Base-by-base conservation (phyloP, 1,140 invertebrate species). In the Drosophila dunni region DNA sequence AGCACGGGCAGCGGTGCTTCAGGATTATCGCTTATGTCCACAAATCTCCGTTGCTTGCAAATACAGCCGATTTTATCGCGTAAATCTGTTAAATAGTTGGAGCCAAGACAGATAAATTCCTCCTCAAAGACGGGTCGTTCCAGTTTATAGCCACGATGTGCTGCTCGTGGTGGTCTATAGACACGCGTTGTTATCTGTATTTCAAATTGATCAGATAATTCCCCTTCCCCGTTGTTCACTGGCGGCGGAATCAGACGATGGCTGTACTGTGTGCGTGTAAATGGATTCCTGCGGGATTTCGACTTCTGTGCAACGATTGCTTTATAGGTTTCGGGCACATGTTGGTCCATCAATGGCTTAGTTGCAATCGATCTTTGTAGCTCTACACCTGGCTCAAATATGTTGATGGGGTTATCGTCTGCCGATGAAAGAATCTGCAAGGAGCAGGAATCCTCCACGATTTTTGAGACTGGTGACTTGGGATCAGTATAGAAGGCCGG, bases 11-110 rank as follows among this genome's bases (percentile, higher is more conserved):
- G 62, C 4, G 91, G 71, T 0, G 91, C 70, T 7, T 94, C 88
- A 0, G 95, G 94, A 58, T 94, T 86, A 5, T 94, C 79, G 79
- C 95, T 96, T 3, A 95, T 92, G 72, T 97, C 96, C 20, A 93
- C 92, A 36, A 94, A 93, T 58, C 94, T 91, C 42, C 93, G 93
- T 15, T 94, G 90, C 91, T 97, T 95, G 66, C 95, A 95, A 11
- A 94, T 76, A 85, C 96, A 97, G 1, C 85, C 92, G 60, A 97
- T 95, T 70, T 94, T 94, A 78, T 97, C 95, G 13, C 95, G 93
- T 11, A 97, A 90, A 20, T 94, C 93, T 29, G 93, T 93, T 66
- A 97, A 91, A 29, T 92, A 93, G 75, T 96, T 95, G 44, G 92
- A 93, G 0, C 95, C 96, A 20, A 94, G 79, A 20, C 97, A 92